Conservation (phyloP, 2,888 invertebrate species). For the Timema podura region DNA sequence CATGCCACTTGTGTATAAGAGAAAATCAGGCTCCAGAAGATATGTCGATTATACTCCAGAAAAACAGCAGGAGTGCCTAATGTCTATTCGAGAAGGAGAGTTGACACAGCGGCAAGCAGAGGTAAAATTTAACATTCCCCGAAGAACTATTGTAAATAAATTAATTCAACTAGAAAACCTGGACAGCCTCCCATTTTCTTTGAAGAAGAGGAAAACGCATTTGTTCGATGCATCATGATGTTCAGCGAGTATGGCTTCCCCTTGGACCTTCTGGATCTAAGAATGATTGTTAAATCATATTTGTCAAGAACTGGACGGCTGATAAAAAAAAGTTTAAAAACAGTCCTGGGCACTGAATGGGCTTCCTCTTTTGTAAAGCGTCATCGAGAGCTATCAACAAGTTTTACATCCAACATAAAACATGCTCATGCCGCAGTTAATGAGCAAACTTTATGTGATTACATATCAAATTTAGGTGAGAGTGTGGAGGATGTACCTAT, state of each 20-base stretch:
- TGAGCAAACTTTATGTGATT: slow-evolving; percentile 30
- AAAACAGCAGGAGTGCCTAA: not conserved
- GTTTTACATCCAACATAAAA: slow-evolving; percentile 34
- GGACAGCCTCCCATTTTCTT: slow-evolving; percentile 26
- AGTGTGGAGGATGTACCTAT: slow-evolving; percentile 33
- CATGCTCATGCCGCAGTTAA: slow-evolving; percentile 30
- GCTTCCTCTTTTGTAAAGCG: slow-evolving; percentile 30
- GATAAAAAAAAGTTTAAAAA: slow-evolving; percentile 24
- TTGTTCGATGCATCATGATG: slow-evolving; percentile 33
- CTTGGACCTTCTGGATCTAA: no score
- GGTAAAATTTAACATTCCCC: not conserved
- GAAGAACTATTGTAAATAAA: slow-evolving; percentile 19
- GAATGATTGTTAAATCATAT: no score
- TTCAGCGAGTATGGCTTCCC: no score
- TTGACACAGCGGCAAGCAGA: slow-evolving; percentile 15
- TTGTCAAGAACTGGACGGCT: no score
- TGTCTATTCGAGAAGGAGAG: no score
- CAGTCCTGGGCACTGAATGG: slow-evolving; percentile 32
- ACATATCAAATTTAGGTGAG: slow-evolving; percentile 30
- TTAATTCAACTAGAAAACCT: slow-evolving; percentile 23
- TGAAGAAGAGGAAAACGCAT: slow-evolving; percentile 33
- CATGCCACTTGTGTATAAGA: not conserved
- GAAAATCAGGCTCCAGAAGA: not conserved
- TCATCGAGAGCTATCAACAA: slow-evolving; percentile 20
- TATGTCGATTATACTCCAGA: not conserved